phyloP scores from a whole-genome alignment of 2,797 vertebrate species.

The Gallinago nigripennis region DNA sequence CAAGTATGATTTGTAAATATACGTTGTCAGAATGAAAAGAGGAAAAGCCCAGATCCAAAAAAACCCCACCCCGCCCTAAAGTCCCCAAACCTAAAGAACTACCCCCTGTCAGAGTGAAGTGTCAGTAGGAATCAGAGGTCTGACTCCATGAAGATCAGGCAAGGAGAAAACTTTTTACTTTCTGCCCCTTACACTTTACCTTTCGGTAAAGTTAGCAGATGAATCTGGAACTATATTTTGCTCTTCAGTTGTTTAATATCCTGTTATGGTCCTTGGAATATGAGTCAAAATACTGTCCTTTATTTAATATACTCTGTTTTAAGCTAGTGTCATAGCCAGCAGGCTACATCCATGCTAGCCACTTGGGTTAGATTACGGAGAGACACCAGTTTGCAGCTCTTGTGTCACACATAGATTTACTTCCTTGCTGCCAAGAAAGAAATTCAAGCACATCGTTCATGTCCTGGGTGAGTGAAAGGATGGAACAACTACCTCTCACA shows the following conservation, averaged over 20 bases:
- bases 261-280: not conserved
- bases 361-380: not conserved
- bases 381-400: not conserved
- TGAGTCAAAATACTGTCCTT: not conserved
- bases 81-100: not conserved
- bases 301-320: not conserved
- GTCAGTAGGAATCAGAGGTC: not conserved
- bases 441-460: not conserved
- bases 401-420: not conserved
- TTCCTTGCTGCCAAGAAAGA: not conserved
- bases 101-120: not conserved
- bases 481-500: not conserved
- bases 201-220: not conserved
- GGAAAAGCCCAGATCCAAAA: not conserved
- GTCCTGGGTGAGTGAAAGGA: not conserved
- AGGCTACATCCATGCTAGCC: not conserved
- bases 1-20: not conserved
- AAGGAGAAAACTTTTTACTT: not conserved
- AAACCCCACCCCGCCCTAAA: rapidly evolving
- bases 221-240: not conserved
- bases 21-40: not conserved
- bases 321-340: not conserved
- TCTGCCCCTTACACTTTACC: not conserved
- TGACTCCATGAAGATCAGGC: not conserved
- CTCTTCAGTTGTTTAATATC: not conserved